Conservation (phyloP, 2,113 vertebrate genomes). For the Anoura caudifer region DNA sequence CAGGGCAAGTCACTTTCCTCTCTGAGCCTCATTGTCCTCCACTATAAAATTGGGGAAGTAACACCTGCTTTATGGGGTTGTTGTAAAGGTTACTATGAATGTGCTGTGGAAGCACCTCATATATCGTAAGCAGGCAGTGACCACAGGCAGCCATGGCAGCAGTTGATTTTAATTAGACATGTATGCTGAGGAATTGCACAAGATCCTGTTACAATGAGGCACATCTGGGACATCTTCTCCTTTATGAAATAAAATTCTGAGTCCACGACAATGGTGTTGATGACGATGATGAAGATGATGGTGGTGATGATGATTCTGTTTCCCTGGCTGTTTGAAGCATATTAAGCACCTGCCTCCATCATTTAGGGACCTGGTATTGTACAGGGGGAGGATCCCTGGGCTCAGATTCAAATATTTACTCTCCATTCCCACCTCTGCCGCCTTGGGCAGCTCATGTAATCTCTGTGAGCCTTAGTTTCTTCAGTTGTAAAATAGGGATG, state of each 20-base stretch:
- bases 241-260: neutral
- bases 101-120: neutral
- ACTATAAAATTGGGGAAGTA: neutral
- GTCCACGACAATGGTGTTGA: no score
- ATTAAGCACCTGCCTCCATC: neutral
- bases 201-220: neutral
- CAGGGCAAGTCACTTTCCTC: neutral
- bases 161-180: neutral
- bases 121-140: neutral
- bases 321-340: neutral
- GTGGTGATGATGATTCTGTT: neutral
- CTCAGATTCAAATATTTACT: neutral
- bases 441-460: neutral
- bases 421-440: neutral
- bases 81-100: neutral
- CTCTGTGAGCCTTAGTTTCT: neutral
- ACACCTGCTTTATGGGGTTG: neutral
- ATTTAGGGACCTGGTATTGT: neutral
- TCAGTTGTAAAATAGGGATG: neutral
- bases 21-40: neutral
- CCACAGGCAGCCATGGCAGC: neutral
- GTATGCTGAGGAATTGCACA: neutral
- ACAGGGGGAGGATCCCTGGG: fast-evolving
- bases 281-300: neutral
- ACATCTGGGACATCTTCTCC: neutral